Percentiles rank a stretch among this genome's conserved stretches.
Evolutionary conservation across 1,140 invertebrate genomes (phyloP).

Genomic region (Brachionus manjavacas): DNA sequence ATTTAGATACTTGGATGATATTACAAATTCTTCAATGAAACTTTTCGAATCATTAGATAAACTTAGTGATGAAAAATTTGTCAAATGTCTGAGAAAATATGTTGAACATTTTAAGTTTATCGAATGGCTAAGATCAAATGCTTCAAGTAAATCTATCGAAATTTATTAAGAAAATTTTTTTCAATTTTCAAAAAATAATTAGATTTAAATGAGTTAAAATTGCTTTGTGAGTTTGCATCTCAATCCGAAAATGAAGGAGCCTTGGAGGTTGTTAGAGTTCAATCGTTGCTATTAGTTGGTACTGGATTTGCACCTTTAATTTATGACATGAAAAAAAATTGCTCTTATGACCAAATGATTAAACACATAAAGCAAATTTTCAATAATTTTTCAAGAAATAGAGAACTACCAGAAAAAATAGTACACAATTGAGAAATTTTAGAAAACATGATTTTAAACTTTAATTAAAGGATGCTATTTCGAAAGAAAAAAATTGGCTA

Average conservation of each 20-base stretch:
- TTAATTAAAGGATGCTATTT: slow-evolving; percentile 10
- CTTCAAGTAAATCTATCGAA: background rate
- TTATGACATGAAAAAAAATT: background rate
- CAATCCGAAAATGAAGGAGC: slow-evolving; percentile 21
- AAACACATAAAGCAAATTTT: background rate
- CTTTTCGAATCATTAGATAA: background rate
- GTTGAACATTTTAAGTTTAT: slow-evolving; percentile 4
- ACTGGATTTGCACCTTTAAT: background rate
- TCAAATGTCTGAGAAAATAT: slow-evolving; percentile 11
- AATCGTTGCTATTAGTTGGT: background rate
- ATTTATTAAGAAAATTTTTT: background rate
- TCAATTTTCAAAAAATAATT: background rate
- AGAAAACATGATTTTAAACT: background rate
- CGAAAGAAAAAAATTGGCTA: slow-evolving; percentile 47
- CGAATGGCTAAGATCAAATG: background rate
- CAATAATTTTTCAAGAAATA: background rate
- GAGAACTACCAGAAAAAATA: slow-evolving; percentile 1
- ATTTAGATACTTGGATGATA: background rate
- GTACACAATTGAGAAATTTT: background rate
- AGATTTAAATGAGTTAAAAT: slow-evolving; percentile 1
- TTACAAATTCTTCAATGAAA: background rate
- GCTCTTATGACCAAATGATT: background rate
- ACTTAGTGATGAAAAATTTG: background rate
- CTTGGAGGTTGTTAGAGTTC: background rate
- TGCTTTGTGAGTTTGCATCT: slow-evolving; percentile 1